Percentiles rank a stretch among this genome's conserved stretches.
Conservation (phyloP, 2,797 vertebrate species). For the Anableps anableps region DNA sequence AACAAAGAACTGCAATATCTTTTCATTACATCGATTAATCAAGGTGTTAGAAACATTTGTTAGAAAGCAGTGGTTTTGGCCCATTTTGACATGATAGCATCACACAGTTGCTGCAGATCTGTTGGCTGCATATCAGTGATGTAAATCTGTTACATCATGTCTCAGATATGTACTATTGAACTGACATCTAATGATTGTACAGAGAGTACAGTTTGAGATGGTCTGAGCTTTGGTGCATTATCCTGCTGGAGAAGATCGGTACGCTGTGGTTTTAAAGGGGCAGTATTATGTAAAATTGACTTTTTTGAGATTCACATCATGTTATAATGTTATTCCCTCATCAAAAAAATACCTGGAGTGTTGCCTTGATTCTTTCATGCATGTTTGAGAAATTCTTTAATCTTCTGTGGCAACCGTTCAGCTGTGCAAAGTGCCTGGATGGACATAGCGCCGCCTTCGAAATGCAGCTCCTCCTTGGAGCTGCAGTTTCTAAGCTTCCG, state of each 20-base stretch:
- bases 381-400: no score
- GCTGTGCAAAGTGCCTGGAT: no score
- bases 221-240: neutral
- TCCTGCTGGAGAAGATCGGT: neutral
- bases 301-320: no score
- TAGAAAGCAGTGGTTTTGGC: neutral
- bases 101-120: neutral
- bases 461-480: no score
- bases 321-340: no score
- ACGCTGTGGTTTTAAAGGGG: no score
- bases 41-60: neutral
- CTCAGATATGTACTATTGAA: neutral
- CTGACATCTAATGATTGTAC: neutral
- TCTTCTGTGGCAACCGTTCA: no score
- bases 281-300: no score
- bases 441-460: no score
- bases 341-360: no score
- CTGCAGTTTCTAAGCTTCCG: no score
- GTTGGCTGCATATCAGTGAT: neutral
- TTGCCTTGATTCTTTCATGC: no score
- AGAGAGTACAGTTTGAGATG: neutral
- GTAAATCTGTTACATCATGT: neutral
- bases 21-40: neutral
- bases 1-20: neutral
- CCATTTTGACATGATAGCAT: neutral